A percentile compares a stretch with the other conserved stretches of the same genome.
phyloP scores from a whole-genome alignment of 2,888 invertebrate species.

The Biston betularia region DNA sequence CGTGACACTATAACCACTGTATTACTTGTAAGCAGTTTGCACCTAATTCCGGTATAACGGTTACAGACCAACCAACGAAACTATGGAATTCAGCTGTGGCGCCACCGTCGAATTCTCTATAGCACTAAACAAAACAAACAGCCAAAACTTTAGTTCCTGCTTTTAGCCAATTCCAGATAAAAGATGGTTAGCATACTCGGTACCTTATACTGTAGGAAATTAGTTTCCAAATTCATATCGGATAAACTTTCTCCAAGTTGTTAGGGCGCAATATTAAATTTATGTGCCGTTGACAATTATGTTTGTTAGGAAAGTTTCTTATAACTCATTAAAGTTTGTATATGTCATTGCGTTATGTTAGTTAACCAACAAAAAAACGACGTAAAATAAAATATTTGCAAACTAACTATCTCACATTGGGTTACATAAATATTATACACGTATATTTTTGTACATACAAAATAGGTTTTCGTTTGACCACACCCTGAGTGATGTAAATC shows the following conservation, averaged over 20 bases:
- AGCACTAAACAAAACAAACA: neutral
- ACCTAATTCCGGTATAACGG: slow-evolving; percentile 21
- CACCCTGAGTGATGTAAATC: neutral
- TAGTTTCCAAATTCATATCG: slow-evolving; percentile 34
- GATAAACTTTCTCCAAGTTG: slow-evolving; percentile 29
- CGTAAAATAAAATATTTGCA: too few relatives aligned
- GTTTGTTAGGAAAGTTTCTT: slow-evolving; percentile 11
- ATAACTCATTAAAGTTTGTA: slow-evolving; percentile 13
- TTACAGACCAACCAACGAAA: neutral
- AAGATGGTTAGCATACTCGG: neutral
- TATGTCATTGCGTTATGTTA: too few relatives aligned
- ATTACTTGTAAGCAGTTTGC: slow-evolving; percentile 32
- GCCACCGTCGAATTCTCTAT: neutral
- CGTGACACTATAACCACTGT: slow-evolving; percentile 18
- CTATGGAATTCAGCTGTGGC: neutral
- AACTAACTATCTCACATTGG: too few relatives aligned
- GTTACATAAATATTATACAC: too few relatives aligned
- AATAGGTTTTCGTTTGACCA: too few relatives aligned
- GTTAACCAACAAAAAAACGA: too few relatives aligned
- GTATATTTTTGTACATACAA: too few relatives aligned
- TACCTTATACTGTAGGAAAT: slow-evolving; percentile 26
- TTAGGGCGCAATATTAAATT: slow-evolving; percentile 28
- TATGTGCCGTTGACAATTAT: slow-evolving; percentile 28
- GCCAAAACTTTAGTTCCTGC: neutral
- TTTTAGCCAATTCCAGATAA: neutral